Conservation (phyloP, 35 echinoderm and acorn worm genomes). For the Hemicentrotus pulcherrimus region DNA sequence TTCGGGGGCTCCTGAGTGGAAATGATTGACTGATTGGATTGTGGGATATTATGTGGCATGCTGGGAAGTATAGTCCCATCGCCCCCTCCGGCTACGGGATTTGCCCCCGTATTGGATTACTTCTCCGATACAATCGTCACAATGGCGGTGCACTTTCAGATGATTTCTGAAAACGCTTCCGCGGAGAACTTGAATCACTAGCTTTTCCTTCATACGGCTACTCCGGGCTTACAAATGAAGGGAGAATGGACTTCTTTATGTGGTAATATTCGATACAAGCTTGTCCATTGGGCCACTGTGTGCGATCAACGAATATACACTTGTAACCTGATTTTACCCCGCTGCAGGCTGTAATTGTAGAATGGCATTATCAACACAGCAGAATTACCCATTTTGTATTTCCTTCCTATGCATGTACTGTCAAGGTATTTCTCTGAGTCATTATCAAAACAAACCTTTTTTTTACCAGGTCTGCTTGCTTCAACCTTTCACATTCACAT, state of each 20-base stretch:
- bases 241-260: background rate
- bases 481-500: background rate
- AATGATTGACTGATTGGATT: conserved; percentile 46
- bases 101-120: conserved; percentile 30
- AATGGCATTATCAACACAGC: conserved; percentile 4
- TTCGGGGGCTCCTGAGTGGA: background rate
- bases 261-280: background rate
- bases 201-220: background rate
- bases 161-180: background rate
- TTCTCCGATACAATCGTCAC: conserved; percentile 6
- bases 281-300: background rate
- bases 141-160: conserved; percentile 29
- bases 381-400: background rate
- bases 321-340: background rate
- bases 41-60: conserved; percentile 7
- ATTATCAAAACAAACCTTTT: conserved; percentile 5
- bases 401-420: background rate
- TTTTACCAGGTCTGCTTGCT: background rate
- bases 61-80: background rate
- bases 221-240: background rate
- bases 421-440: background rate
- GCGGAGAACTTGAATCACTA: background rate
- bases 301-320: background rate
- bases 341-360: background rate
- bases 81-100: conserved; percentile 22